Evolutionary conservation across 2,888 invertebrate genomes (phyloP).

Genomic region (Trachelus tabidus): DNA sequence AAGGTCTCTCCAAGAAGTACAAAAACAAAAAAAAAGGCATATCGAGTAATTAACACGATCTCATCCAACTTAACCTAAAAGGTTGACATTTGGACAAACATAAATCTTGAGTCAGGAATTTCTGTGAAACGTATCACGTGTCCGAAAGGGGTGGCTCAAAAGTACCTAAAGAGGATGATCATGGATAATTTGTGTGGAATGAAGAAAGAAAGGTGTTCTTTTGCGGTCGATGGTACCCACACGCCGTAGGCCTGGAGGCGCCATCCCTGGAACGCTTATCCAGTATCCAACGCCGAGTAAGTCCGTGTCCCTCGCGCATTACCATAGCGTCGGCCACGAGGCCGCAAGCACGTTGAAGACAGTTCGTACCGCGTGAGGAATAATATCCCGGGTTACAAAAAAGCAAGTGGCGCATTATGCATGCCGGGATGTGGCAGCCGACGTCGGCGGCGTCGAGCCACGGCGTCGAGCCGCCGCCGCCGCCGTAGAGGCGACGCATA

Average conservation of each 20-base stretch:
- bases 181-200: too few species aligned
- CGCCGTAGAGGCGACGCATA: not conserved
- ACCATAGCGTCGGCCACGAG: conserved; percentile 52
- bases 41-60: too few species aligned
- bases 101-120: too few species aligned
- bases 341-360: conserved; percentile 31
- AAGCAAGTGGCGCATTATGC: conserved; percentile 42
- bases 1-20: too few species aligned
- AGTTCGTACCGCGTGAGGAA: conserved; percentile 38
- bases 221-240: conserved; percentile 27
- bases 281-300: conserved; percentile 29
- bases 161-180: too few species aligned
- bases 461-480: not conserved
- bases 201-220: conserved; percentile 16
- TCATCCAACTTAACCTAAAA: too few species aligned
- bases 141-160: too few species aligned
- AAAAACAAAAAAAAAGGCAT: too few species aligned
- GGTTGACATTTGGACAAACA: too few species aligned
- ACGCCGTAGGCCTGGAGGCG: conserved; percentile 54
- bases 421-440: conserved; percentile 25
- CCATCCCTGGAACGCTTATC: conserved; percentile 59
- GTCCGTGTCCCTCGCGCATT: conserved; percentile 55
- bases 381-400: conserved; percentile 44
- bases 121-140: too few species aligned
- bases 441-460: conserved; percentile 8